Percentiles rank a stretch among this genome's conserved stretches.
phyloP scores from a whole-genome alignment of 2,113 vertebrate species.

The Paradisaea rubra region DNA sequence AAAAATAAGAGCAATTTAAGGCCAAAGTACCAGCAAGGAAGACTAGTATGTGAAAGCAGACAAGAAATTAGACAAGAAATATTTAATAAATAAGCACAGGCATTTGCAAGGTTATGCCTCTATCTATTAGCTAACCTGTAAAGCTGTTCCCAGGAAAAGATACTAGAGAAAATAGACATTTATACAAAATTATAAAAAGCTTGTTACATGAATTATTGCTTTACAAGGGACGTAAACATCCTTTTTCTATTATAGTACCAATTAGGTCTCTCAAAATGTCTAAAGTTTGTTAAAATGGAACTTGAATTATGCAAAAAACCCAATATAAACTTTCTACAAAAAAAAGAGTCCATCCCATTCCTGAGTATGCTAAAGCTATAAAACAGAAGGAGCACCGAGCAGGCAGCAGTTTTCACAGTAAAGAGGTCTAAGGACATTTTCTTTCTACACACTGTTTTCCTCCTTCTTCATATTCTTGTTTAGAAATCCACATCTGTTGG shows the following conservation, averaged over 20 bases:
- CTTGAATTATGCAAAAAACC: constrained; percentile 65
- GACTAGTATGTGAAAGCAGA: constrained; percentile 37
- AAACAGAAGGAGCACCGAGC: constrained; percentile 63
- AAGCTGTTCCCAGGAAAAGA: constrained; percentile 72
- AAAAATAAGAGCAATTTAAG: constrained; percentile 51
- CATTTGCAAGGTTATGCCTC: constrained; percentile 59
- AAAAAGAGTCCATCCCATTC: constrained; percentile 74
- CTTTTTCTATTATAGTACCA: constrained; percentile 67
- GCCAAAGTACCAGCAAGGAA: constrained; percentile 58
- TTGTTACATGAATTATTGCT: constrained; percentile 74
- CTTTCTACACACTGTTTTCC: constrained; percentile 98
- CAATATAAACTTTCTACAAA: constrained; percentile 76
- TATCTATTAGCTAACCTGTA: constrained; percentile 34
- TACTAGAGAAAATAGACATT: constrained; percentile 79
- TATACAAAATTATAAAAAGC: constrained; percentile 82
- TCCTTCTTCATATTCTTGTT: constrained; percentile 97
- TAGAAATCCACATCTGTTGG: constrained; percentile 99
- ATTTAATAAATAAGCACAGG: constrained; percentile 51
- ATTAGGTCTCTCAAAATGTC: constrained; percentile 59
- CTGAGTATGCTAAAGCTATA: constrained; percentile 83
- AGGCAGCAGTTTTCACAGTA: constrained; percentile 41
- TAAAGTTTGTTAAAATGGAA: constrained; percentile 62
- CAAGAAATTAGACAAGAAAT: not conserved
- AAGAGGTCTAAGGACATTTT: constrained; percentile 87
- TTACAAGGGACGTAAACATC: constrained; percentile 70